Evolutionary conservation across 2,888 invertebrate species (phyloP), one percentile per base, ranked within the genome.

Genomic region (Athrips mouffetella): DNA sequence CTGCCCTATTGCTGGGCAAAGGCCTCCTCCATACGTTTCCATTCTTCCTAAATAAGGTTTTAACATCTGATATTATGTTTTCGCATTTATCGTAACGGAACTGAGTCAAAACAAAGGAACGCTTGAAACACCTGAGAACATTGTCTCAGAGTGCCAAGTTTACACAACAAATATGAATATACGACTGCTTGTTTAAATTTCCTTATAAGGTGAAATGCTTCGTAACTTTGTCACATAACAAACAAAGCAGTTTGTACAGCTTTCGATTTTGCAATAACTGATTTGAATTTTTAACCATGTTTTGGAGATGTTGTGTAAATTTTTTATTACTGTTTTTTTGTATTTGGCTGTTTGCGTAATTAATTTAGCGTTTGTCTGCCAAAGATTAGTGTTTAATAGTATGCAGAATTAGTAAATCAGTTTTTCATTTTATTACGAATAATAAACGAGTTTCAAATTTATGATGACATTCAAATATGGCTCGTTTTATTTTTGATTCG

Each of bases 61-160:
- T 33, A 7, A 11, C 33, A 15, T 33, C 33, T 33, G 10, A n/a
- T 13, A 21, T 18, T 20, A 11, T 11, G 21, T 21, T 3, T 6
- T 18, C n/a, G 5, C 37, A n/a, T n/a, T n/a, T n/a, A n/a, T n/a
- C n/a, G n/a, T 4, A 45, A 10, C 31, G 33, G 23, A 33, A 33
- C 23, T 45, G 45, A 45, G 13, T 45, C 45, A 45, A 29, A 31
- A 45, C 33, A 45, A 21, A 33, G 33, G 11, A 8, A 21, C 13
- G 45, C 18, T n/a, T 21, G 15, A 21, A 21, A 31, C 45, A 33
- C 33, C 37, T 37, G 37, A 33, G 20, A 29, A 15, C 27, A 42
- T 30, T 29, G 30, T 42, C 15, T n/a, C 8, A 16, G 11, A n/a
- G n/a, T n/a, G n/a, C n/a, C 29, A 29, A 29, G 30, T 42, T 18